Evolutionary conservation across 2,113 vertebrate genomes (phyloP).

Genomic region (Caranx melampygus): DNA sequence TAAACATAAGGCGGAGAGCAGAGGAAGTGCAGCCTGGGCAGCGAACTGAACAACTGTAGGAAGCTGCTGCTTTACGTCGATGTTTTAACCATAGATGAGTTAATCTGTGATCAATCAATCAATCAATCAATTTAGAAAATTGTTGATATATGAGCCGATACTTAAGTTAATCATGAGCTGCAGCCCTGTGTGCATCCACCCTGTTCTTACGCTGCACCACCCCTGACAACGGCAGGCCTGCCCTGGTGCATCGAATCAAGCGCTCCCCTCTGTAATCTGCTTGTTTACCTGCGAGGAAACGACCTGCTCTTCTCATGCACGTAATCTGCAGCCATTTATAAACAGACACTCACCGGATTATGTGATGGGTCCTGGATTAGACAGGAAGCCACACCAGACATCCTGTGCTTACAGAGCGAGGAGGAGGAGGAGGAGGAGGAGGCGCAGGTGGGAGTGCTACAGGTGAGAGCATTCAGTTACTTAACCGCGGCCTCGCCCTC

Average conservation of each 20-base stretch:
- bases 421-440: not conserved
- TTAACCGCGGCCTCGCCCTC: not conserved
- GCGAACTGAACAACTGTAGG: no score
- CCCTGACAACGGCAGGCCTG: not conserved
- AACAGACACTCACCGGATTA: slow-evolving; percentile 62
- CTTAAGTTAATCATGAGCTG: not conserved
- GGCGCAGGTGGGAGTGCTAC: not conserved
- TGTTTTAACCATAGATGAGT: no score
- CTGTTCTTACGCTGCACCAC: not conserved
- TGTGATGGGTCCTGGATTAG: slow-evolving; percentile 57
- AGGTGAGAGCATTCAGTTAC: not conserved
- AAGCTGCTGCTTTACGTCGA: no score
- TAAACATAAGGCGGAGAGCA: no score
- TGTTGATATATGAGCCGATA: not conserved
- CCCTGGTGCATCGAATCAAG: not conserved
- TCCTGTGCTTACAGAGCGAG: slow-evolving; percentile 19
- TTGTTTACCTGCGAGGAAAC: slow-evolving; percentile 34
- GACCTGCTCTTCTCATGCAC: slow-evolving; percentile 21
- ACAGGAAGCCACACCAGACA: slow-evolving; percentile 14
- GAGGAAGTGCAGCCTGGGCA: no score
- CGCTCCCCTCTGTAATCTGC: not conserved
- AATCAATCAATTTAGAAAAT: not conserved
- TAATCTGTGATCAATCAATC: no score
- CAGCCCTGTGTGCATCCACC: not conserved
- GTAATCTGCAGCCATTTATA: slow-evolving; percentile 76